Evolutionary conservation across 2,113 vertebrate genomes (phyloP).

Genomic region (Siphamia tubifer): DNA sequence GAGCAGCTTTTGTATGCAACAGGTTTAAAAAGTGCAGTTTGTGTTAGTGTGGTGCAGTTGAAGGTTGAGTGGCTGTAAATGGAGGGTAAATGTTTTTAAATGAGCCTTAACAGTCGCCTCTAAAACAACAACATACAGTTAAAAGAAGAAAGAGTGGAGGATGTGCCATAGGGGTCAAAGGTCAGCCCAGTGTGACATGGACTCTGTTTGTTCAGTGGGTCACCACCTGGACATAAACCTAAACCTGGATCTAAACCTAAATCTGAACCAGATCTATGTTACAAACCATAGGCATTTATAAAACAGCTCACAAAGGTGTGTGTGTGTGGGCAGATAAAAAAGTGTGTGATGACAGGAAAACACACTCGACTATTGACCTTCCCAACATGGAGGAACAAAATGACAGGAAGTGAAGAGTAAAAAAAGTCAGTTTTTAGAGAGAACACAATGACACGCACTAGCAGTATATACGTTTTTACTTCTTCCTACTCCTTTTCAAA

Average conservation of each 20-base stretch:
- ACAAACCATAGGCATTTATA: slow-evolving; percentile 33
- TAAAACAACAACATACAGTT: slow-evolving; percentile 32
- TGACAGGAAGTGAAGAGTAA: too few species aligned
- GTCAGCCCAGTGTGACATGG: slow-evolving; percentile 18
- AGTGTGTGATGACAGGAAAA: too few species aligned
- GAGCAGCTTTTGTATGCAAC: too few species aligned
- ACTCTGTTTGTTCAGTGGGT: slow-evolving; percentile 62
- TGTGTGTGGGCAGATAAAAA: background rate
- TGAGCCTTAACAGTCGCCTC: slow-evolving; percentile 37
- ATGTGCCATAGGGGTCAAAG: slow-evolving; percentile 42
- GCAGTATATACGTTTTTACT: too few species aligned
- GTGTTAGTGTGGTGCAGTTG: too few species aligned
- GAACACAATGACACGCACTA: background rate
- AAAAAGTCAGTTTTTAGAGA: too few species aligned
- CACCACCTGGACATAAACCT: slow-evolving; percentile 66
- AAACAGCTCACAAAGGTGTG: slow-evolving; percentile 29
- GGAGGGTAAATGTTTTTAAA: slow-evolving; percentile 37
- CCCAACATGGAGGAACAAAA: too few species aligned
- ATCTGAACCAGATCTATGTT: slow-evolving; percentile 24
- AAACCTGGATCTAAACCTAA: slow-evolving; percentile 47
- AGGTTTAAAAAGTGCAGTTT: too few species aligned
- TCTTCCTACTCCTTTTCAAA: too few species aligned
- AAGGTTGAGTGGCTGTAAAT: too few species aligned
- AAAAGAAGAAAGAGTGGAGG: slow-evolving; percentile 24
- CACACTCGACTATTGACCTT: too few species aligned